Evolutionary conservation across 2,888 invertebrate genomes (phyloP).

Genomic region (Prosapia bicincta): DNA sequence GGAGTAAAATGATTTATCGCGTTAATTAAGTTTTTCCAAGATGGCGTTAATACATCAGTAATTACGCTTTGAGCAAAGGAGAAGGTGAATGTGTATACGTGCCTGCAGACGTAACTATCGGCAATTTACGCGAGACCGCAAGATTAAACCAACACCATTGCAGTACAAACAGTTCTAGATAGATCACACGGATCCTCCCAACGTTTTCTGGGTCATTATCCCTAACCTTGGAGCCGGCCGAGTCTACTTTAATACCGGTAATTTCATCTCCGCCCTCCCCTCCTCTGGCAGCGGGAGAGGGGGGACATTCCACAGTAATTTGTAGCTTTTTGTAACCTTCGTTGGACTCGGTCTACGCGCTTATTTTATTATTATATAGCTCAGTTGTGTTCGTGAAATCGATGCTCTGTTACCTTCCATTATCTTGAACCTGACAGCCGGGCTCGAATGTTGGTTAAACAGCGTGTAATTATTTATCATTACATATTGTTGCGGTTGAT

Average conservation of each 20-base stretch:
- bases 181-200: slow-evolving; percentile 3
- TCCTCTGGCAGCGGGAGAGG: not conserved
- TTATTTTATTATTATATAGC: slow-evolving; percentile 21
- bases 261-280: not conserved
- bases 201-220: slow-evolving; percentile 15
- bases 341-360: slow-evolving; percentile 4
- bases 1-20: no score
- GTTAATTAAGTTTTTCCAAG: no score
- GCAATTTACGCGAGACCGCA: not conserved
- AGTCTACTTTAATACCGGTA: slow-evolving; percentile 12
- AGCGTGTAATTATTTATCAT: not conserved
- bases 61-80: no score
- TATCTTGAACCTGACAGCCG: not conserved
- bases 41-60: no score
- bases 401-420: not conserved
- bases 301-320: slow-evolving; percentile 40
- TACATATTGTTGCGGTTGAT: not conserved
- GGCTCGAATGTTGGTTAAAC: not conserved
- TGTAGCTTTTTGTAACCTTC: slow-evolving; percentile 33
- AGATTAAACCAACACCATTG: not conserved
- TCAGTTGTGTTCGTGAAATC: not conserved
- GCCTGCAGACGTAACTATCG: no score
- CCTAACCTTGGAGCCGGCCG: slow-evolving; percentile 5
- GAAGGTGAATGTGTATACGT: no score
- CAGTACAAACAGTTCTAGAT: not conserved